A percentile compares a stretch with the other conserved stretches of the same genome.
These are phyloP conservation scores for Endotricha flammealis DNA, from an alignment of 2,888 invertebrate species.

Conservation along the genomic window DNA sequence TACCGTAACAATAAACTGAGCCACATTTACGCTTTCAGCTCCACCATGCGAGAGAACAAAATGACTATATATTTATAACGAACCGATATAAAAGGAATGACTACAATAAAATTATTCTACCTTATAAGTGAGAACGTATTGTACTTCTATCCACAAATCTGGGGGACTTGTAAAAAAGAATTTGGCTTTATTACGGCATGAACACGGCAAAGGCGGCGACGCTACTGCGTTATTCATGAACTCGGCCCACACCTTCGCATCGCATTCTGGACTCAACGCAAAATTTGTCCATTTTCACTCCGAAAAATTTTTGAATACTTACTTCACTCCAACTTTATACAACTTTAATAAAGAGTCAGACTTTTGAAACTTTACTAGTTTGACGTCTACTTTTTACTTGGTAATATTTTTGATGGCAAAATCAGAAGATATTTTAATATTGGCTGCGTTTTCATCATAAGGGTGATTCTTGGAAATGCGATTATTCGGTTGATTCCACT, in stretches of 20 bases:
- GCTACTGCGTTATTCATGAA: conserved; percentile 38
- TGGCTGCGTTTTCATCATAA: too few species aligned
- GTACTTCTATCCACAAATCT: conserved; percentile 4
- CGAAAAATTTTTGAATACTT: conserved; percentile 47
- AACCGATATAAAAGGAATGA: not conserved
- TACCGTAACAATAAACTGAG: too few species aligned
- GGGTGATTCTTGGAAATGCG: too few species aligned
- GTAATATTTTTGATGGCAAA: conserved; percentile 12
- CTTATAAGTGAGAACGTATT: not conserved
- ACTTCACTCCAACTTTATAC: conserved; percentile 11
- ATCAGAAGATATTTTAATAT: conserved; percentile 4
- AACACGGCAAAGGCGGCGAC: conserved; percentile 37
- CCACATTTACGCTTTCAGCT: too few species aligned
- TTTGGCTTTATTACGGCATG: conserved; percentile 28
- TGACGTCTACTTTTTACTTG: conserved; percentile 29
- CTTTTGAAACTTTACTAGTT: conserved; percentile 34
- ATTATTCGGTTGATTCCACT: too few species aligned
- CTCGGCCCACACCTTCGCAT: conserved; percentile 26
- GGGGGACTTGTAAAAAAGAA: conserved; percentile 24
- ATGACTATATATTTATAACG: not conserved
- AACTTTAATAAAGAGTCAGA: conserved; percentile 25
- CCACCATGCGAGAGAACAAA: too few species aligned
- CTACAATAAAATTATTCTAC: conserved; percentile 3
- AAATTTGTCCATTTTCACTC: conserved; percentile 53
- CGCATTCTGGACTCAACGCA: conserved; percentile 44